A percentile compares a stretch with the other conserved stretches of the same genome.
Conservation (phyloP, 2,888 invertebrate species). For the Sarcophaga rosellei region DNA sequence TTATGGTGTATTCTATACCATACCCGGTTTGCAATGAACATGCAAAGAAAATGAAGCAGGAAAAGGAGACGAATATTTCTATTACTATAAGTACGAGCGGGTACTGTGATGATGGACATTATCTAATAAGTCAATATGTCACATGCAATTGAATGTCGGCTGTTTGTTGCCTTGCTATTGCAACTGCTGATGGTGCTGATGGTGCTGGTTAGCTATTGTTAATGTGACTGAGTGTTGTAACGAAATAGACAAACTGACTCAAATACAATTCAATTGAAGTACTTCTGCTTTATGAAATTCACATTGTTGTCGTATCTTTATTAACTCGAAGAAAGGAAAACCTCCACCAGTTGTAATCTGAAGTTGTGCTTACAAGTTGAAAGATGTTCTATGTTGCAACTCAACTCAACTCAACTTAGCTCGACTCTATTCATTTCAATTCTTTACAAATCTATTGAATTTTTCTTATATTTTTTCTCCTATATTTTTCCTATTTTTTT, state of each 20-base stretch:
- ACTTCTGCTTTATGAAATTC: conserved; percentile 11
- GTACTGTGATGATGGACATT: conserved; percentile 35
- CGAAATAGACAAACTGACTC: not conserved
- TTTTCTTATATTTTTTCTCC: not conserved
- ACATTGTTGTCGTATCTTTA: conserved; percentile 1
- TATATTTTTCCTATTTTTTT: no score
- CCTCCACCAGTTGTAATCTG: conserved; percentile 26
- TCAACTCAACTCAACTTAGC: not conserved
- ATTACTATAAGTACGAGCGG: not conserved
- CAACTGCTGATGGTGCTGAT: not conserved
- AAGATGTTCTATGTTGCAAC: conserved; percentile 8
- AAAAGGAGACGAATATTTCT: not conserved
- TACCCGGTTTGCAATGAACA: not conserved
- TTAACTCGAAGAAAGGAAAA: not conserved
- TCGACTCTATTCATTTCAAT: conserved; percentile 19
- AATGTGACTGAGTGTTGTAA: not conserved
- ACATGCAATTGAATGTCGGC: conserved; percentile 56
- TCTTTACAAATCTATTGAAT: not conserved
- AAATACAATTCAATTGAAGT: not conserved
- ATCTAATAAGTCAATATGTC: conserved; percentile 67
- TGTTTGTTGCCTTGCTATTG: not conserved
- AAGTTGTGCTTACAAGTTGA: conserved; percentile 34
- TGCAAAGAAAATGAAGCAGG: not conserved
- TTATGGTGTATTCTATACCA: not conserved
- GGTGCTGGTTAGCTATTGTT: no score